Evolutionary conservation across 2,888 invertebrate genomes (phyloP).

Genomic region (Scotopteryx bipunctaria): DNA sequence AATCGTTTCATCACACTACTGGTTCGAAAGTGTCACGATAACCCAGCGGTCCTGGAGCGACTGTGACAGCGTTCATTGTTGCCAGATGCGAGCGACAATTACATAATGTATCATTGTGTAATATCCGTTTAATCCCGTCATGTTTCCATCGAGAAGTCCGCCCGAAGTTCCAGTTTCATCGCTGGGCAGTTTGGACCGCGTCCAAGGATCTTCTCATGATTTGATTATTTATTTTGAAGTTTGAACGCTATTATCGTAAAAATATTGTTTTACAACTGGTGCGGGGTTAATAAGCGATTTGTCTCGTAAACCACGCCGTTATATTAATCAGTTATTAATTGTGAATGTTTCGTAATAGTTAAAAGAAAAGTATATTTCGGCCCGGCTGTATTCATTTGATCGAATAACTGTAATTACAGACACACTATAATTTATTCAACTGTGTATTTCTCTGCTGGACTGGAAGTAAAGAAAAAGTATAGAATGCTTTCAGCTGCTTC

Average conservation of each 20-base stretch:
- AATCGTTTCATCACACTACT: too few species aligned
- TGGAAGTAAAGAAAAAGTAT: too few species aligned
- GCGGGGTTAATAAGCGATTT: conserved; percentile 9
- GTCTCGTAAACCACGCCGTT: too few species aligned
- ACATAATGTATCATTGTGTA: conserved; percentile 30
- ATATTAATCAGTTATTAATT: too few species aligned
- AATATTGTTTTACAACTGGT: conserved; percentile 8
- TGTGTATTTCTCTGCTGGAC: too few species aligned
- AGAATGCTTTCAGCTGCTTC: too few species aligned
- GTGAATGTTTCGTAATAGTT: too few species aligned
- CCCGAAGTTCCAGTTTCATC: conserved; percentile 3
- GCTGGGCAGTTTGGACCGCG: conserved; percentile 12
- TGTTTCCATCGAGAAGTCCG: background rate
- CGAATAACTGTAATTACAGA: too few species aligned
- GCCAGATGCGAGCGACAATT: conserved; percentile 17
- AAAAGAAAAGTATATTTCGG: too few species aligned
- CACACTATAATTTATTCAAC: too few species aligned
- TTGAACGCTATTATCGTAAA: conserved; percentile 22
- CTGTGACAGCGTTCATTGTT: conserved; percentile 20
- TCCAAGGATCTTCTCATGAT: conserved; percentile 19
- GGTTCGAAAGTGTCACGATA: too few species aligned
- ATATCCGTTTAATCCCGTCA: conserved; percentile 26
- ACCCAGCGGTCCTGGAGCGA: background rate
- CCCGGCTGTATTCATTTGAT: too few species aligned
- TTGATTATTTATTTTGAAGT: conserved; percentile 12